Conservation (phyloP, 2,888 invertebrate species). For the Colletes collaris region DNA sequence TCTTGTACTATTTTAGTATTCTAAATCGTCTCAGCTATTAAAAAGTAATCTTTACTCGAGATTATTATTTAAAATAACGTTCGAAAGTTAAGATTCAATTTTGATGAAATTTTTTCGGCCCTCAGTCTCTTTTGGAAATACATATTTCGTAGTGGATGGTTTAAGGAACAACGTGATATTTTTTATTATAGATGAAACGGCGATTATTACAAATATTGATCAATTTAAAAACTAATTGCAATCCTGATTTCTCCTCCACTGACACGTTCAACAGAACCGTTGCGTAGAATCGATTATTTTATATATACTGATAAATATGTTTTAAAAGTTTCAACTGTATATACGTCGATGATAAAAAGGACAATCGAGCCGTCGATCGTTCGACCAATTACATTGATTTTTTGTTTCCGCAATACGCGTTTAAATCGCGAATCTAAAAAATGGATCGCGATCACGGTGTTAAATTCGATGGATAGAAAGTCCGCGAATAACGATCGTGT, state of each 20-base stretch:
- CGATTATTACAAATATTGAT: too few species aligned
- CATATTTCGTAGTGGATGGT: not conserved
- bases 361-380: constrained; percentile 38
- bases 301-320: constrained; percentile 14
- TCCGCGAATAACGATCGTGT: constrained; percentile 23
- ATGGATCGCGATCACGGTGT: constrained; percentile 3
- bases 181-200: not conserved
- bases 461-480: constrained; percentile 28
- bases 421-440: constrained; percentile 7
- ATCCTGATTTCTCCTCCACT: too few species aligned
- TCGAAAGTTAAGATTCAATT: too few species aligned
- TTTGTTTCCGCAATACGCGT: constrained; percentile 7
- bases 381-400: constrained; percentile 35
- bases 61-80: too few species aligned
- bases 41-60: not conserved
- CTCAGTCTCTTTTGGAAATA: too few species aligned
- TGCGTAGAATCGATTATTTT: not conserved
- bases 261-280: not conserved
- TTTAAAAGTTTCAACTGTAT: constrained; percentile 1
- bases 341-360: constrained; percentile 23
- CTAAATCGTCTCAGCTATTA: not conserved
- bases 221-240: too few species aligned
- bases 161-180: not conserved
- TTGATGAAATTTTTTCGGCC: too few species aligned
- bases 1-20: not conserved